Evolutionary conservation across 2,888 invertebrate genomes (phyloP).

Genomic region (Cephus pulcher): DNA sequence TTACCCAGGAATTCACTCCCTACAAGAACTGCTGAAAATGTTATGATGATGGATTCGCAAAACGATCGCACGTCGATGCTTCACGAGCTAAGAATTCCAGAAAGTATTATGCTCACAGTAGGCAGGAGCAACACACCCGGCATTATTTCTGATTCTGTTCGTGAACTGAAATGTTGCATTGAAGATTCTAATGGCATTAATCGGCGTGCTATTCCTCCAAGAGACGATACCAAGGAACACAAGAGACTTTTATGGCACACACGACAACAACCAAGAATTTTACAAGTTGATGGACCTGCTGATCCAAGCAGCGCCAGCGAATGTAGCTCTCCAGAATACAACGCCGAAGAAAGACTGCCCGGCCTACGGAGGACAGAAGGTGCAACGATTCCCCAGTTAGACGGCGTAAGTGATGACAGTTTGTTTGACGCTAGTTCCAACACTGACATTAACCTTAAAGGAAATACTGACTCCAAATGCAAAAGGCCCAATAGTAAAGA

Average conservation of each 20-base stretch:
- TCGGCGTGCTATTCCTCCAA: constrained; percentile 42
- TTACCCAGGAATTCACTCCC: constrained; percentile 62
- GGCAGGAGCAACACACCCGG: constrained; percentile 51
- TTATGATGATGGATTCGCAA: constrained; percentile 51
- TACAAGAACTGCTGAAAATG: constrained; percentile 48
- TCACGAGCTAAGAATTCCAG: constrained; percentile 66
- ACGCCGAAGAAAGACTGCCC: constrained; percentile 49
- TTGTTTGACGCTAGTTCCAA: constrained; percentile 49
- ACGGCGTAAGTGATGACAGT: constrained; percentile 39
- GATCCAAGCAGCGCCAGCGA: constrained; percentile 69
- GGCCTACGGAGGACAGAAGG: constrained; percentile 11
- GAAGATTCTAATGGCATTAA: constrained; percentile 44
- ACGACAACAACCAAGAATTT: constrained; percentile 66
- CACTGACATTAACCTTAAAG: constrained; percentile 61
- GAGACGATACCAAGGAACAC: constrained; percentile 62
- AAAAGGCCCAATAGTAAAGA: background rate
- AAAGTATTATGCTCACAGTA: constrained; percentile 66
- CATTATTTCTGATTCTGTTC: constrained; percentile 51
- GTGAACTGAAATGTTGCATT: constrained; percentile 54
- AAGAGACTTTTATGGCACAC: constrained; percentile 63
- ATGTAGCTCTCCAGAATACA: constrained; percentile 64
- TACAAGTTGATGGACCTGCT: constrained; percentile 71
- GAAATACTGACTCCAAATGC: constrained; percentile 51
- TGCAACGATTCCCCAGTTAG: constrained; percentile 38
- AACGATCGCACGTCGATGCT: constrained; percentile 52